phyloP scores from a whole-genome alignment of 1,140 invertebrate species.

The Tetramorium parvispinum region DNA sequence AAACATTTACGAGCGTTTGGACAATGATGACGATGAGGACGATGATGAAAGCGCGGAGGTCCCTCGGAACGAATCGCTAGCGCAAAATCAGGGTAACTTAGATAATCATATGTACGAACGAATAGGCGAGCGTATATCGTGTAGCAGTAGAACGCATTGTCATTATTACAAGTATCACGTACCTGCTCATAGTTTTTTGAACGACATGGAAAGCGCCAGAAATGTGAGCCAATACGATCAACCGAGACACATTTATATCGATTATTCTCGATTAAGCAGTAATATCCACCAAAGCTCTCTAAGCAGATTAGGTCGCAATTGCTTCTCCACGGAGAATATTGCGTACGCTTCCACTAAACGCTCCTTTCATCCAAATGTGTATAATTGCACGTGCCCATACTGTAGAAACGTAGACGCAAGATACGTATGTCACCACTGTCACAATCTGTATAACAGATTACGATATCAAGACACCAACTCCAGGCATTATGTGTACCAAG shows the following conservation, averaged over 20 bases:
- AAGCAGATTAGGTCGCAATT: conserved; percentile 79
- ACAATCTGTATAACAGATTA: conserved; percentile 78
- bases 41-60: conserved; percentile 62
- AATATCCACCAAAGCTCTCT: conserved; percentile 79
- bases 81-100: conserved; percentile 61
- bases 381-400: conserved; percentile 78
- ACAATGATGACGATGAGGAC: conserved; percentile 79
- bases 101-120: conserved; percentile 82
- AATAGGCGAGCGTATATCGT: conserved; percentile 76
- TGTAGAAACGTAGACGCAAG: conserved; percentile 76
- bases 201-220: conserved; percentile 70
- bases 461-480: conserved; percentile 77
- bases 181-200: conserved; percentile 65
- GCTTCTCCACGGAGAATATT: conserved; percentile 83
- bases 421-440: conserved; percentile 79
- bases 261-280: conserved; percentile 73
- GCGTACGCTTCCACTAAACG: conserved; percentile 77
- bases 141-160: conserved; percentile 66
- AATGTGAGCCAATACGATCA: conserved; percentile 78
- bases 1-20: conserved; percentile 83
- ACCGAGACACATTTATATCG: conserved; percentile 75
- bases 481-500: conserved; percentile 83
- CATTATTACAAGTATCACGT: conserved; percentile 68
- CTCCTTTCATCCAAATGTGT: conserved; percentile 75
- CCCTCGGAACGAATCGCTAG: conserved; percentile 59